Evolutionary conservation across 1,140 invertebrate genomes (phyloP).

Genomic region (Eueides isabella): DNA sequence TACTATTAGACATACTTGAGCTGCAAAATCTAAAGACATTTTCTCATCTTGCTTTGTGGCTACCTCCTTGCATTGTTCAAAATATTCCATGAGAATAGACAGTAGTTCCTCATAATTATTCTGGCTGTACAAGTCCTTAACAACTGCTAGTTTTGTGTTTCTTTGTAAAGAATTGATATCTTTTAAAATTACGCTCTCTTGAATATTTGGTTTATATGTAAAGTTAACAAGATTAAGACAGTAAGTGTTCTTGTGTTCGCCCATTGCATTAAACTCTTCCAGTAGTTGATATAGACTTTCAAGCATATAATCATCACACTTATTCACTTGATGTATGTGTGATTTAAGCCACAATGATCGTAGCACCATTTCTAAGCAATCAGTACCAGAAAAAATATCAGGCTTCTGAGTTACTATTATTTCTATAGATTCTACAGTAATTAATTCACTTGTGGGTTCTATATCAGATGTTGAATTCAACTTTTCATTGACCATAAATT

Average conservation of each 20-base stretch:
- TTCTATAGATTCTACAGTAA: constrained; percentile 68
- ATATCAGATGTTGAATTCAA: constrained; percentile 64
- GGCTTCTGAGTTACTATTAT: constrained; percentile 74
- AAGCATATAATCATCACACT: constrained; percentile 69
- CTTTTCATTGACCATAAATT: constrained; percentile 84
- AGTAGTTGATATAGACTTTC: constrained; percentile 73
- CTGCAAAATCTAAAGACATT: constrained; percentile 81
- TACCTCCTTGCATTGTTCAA: constrained; percentile 81
- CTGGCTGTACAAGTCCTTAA: constrained; percentile 84
- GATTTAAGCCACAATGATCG: constrained; percentile 74
- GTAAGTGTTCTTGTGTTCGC: constrained; percentile 61
- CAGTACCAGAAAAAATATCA: constrained; percentile 61
- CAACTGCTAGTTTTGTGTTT: constrained; percentile 77
- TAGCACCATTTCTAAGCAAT: constrained; percentile 65
- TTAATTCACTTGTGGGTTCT: constrained; percentile 59
- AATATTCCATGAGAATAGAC: constrained; percentile 85
- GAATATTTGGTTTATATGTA: constrained; percentile 68
- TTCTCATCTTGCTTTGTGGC: constrained; percentile 72
- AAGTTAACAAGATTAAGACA: constrained; percentile 69
- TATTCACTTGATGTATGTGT: constrained; percentile 70
- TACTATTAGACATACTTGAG: constrained; percentile 85
- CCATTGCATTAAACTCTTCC: constrained; percentile 76
- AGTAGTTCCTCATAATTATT: constrained; percentile 86
- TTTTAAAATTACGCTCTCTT: constrained; percentile 61
- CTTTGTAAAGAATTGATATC: constrained; percentile 74